Base-by-base conservation (phyloP, 2,888 invertebrate species). In the Drosophila differens region DNA sequence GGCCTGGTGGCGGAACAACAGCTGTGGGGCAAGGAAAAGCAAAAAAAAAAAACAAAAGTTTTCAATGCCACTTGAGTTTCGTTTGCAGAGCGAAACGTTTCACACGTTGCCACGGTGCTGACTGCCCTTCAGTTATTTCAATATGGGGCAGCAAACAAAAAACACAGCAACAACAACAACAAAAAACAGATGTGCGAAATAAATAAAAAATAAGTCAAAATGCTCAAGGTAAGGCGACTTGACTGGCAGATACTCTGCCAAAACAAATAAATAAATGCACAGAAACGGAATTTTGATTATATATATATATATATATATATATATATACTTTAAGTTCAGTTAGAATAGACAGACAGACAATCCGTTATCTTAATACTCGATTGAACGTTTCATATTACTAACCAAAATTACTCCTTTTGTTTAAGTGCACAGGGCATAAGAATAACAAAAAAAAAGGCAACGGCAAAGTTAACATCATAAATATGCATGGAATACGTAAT, bases 61-160 rank as follows among this genome's bases (percentile, higher is more conserved):
- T 81, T 81, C 83, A 83, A 81, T 83, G 83, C 83, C 81, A 80
- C 61, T 80, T 64, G 68, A 67, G 61, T 68, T 83, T 64, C 69
- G 83, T 70, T 78, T 69, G 70, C 67, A 61, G 32, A 67, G 67
- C 61, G 62, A 74, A 68, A 75, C 65, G 62, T 59, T 74, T 70
- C 65, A 68, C 74, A 68, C 68, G 30, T 47, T 65, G 65, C 55
- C 62, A 47, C 61, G 22, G 9, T 6, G 14, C 33, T 12, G 30
- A 39, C 39, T 52, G 59, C 60, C 64, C 58, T 33, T 57, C 53
- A 66, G 53, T 39, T 51, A 57, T 6, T 25, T 25, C 32, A 72
- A 76, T 54, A 67, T 72, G 61, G 66, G 67, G 49, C 76, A 76
- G 41, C 58, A 52, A 30, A 59, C 12, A 52, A 55, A 52, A 62